These are phyloP conservation scores for Pachliopta kotzebuea DNA, from an alignment of 2,888 invertebrate genomes.

Conservation along the genomic window DNA sequence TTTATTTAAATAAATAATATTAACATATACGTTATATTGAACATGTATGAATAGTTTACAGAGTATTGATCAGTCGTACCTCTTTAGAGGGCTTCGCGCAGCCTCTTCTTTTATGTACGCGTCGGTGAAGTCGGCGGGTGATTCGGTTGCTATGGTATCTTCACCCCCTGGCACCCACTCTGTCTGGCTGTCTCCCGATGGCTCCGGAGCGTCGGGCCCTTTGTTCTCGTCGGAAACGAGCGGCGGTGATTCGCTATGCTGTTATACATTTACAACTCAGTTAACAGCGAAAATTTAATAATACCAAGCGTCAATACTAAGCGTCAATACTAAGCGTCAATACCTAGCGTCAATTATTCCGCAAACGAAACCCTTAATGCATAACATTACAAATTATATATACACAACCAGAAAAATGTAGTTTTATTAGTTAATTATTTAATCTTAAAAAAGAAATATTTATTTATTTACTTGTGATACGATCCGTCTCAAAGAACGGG, in stretches of 20 bases:
- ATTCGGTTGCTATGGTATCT: slow-evolving; percentile 61
- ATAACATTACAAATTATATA: not conserved
- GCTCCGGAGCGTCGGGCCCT: slow-evolving; percentile 42
- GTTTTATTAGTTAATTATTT: too few relatives aligned
- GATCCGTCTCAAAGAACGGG: too few relatives aligned
- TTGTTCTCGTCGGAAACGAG: slow-evolving; percentile 46
- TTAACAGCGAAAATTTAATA: slow-evolving; percentile 2
- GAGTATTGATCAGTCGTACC: slow-evolving; percentile 43
- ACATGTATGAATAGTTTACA: not conserved
- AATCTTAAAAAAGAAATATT: too few relatives aligned
- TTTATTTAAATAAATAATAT: too few relatives aligned
- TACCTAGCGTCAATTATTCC: too few relatives aligned
- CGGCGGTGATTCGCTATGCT: slow-evolving; percentile 69
- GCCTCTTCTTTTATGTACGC: slow-evolving; percentile 54
- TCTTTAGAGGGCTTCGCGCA: slow-evolving; percentile 63
- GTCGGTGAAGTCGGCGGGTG: slow-evolving; percentile 43
- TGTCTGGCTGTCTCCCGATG: slow-evolving; percentile 43
- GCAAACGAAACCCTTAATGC: too few relatives aligned
- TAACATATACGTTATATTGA: not conserved
- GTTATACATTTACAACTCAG: slow-evolving; percentile 20
- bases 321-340: too few relatives aligned
- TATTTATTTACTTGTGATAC: too few relatives aligned
- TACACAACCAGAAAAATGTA: not conserved
- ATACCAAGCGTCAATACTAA: not conserved
- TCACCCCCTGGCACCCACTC: slow-evolving; percentile 69